A percentile compares a stretch with the other conserved stretches of the same genome.
Evolutionary conservation across 2,888 invertebrate species (phyloP).

Genomic region (Apotomis turbidana): DNA sequence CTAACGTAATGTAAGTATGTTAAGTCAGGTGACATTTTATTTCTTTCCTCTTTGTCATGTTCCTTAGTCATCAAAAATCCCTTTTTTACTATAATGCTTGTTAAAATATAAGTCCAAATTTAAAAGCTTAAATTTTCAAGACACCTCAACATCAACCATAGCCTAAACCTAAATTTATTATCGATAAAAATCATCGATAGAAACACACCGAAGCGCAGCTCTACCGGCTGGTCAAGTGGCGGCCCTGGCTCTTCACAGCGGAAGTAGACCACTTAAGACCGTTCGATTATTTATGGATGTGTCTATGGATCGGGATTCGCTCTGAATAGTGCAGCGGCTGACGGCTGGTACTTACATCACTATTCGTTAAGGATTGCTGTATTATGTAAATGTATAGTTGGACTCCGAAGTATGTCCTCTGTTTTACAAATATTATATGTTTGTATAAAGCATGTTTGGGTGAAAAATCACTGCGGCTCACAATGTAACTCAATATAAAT

Average conservation of each 20-base stretch:
- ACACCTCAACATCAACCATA: too few species aligned
- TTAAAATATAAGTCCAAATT: too few species aligned
- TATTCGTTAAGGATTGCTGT: background rate
- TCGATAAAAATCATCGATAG: slow-evolving; percentile 13
- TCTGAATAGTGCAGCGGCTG: slow-evolving; percentile 31
- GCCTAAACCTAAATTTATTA: too few species aligned
- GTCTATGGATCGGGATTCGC: slow-evolving; percentile 33
- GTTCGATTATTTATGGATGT: slow-evolving; percentile 38
- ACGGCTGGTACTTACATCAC: slow-evolving; percentile 19
- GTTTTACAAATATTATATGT: background rate
- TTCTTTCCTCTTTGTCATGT: too few species aligned
- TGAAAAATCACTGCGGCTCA: too few species aligned
- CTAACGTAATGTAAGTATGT: too few species aligned
- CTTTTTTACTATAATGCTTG: too few species aligned
- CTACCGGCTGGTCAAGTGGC: slow-evolving; percentile 38
- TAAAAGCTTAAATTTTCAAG: too few species aligned
- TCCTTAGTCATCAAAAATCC: too few species aligned
- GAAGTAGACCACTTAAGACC: slow-evolving; percentile 45
- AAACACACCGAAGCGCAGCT: slow-evolving; percentile 10
- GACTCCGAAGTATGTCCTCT: background rate
- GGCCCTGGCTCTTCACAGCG: slow-evolving; percentile 33
- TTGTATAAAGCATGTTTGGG: too few species aligned
- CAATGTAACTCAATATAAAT: too few species aligned
- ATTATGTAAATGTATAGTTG: background rate
- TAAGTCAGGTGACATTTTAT: too few species aligned